Conservation (phyloP, 2,113 vertebrate genomes). For the Mystacornis crossleyi region DNA sequence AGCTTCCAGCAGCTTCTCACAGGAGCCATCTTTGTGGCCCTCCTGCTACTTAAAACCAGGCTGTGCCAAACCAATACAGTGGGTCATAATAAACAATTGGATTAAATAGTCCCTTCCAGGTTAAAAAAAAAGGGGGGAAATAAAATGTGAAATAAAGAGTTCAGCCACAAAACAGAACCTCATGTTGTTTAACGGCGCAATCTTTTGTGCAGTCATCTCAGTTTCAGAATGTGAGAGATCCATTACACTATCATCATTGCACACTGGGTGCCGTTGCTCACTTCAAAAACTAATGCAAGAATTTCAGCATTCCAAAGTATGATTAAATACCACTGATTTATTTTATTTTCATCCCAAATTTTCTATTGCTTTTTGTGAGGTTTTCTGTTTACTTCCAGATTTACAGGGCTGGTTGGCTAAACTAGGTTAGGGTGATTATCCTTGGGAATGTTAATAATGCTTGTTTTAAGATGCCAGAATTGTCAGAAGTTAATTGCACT, state of each 20-base stretch:
- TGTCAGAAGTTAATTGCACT: conserved; percentile 49
- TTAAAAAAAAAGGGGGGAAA: not conserved
- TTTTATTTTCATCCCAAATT: not conserved
- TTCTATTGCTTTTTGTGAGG: not conserved
- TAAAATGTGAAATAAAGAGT: not conserved
- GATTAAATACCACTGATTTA: not conserved
- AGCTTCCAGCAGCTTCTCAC: not conserved
- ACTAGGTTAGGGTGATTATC: not conserved
- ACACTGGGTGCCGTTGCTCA: not conserved
- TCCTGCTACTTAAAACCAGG: not conserved
- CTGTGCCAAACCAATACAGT: not conserved
- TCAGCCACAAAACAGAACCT: not conserved
- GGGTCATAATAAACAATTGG: not conserved
- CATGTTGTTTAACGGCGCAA: not conserved
- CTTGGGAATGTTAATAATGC: conserved; percentile 31
- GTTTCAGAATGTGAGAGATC: not conserved
- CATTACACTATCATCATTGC: not conserved
- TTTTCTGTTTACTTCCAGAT: not conserved
- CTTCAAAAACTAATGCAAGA: conserved; percentile 32
- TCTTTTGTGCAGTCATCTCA: not conserved
- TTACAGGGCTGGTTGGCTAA: conserved; percentile 3
- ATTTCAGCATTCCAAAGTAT: not conserved
- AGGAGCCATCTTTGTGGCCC: not conserved
- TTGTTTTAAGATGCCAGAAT: conserved; percentile 54
- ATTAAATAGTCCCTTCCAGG: not conserved